Conservation (phyloP, 2,113 vertebrate species). For the Tetrax tetrax region DNA sequence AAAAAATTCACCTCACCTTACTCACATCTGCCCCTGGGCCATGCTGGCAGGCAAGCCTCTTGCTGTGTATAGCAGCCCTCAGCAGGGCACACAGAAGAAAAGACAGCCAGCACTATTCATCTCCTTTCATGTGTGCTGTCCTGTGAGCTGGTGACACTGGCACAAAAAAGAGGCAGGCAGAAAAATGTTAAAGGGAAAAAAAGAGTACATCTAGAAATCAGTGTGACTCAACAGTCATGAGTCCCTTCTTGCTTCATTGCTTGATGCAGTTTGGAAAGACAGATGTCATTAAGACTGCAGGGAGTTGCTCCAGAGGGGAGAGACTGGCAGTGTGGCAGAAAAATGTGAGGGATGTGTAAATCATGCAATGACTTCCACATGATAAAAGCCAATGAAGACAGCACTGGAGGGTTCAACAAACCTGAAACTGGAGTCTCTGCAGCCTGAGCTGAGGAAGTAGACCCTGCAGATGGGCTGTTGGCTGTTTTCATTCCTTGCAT, state of each 20-base stretch:
- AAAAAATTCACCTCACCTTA: not conserved
- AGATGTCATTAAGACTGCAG: not conserved
- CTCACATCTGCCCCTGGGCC: not conserved
- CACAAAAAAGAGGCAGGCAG: not conserved
- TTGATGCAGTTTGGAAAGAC: not conserved
- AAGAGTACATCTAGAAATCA: not conserved
- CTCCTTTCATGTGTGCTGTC: not conserved
- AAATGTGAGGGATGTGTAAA: not conserved
- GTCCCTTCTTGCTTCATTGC: not conserved
- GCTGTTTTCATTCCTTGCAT: not conserved
- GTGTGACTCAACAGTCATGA: not conserved
- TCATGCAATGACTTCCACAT: not conserved
- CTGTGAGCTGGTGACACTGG: not conserved
- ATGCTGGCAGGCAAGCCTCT: not conserved
- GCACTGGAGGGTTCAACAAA: not conserved
- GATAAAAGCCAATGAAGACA: not conserved
- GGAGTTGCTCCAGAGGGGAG: not conserved
- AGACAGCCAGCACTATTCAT: not conserved
- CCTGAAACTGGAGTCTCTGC: not conserved
- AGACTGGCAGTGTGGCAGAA: not conserved
- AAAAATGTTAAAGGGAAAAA: not conserved
- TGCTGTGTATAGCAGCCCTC: not conserved
- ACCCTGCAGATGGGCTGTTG: not conserved
- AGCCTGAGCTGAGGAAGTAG: not conserved
- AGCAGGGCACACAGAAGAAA: not conserved